These are phyloP conservation scores for Drosophila prostipennis DNA, from an alignment of 2,888 invertebrate species.

Conservation along the genomic window DNA sequence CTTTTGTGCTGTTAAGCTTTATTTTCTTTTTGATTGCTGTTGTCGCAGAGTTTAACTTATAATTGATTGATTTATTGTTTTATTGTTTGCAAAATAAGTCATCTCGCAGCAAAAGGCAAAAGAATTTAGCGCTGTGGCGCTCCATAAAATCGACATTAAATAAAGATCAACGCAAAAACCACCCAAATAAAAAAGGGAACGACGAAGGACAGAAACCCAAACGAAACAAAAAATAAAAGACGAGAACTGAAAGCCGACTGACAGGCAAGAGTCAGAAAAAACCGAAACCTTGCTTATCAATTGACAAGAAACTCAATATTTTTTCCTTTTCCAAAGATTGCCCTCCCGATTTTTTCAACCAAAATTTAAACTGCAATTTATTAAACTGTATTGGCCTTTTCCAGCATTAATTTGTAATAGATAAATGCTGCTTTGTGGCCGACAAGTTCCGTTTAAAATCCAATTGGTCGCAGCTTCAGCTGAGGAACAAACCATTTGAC, in stretches of 20 bases:
- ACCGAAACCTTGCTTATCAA: conserved; percentile 22
- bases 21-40: conserved; percentile 31
- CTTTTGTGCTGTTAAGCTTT: conserved; percentile 8
- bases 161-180: conserved; percentile 35
- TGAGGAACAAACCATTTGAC: conserved; percentile 30
- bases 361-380: too few species aligned
- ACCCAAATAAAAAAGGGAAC: conserved; percentile 17
- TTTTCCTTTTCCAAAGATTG: background rate
- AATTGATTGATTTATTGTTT: conserved; percentile 79
- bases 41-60: conserved; percentile 67
- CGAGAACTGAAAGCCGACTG: conserved; percentile 10
- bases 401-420: background rate
- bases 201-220: background rate
- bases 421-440: conserved; percentile 7
- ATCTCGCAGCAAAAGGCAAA: conserved; percentile 32
- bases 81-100: conserved; percentile 78
- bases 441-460: conserved; percentile 27
- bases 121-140: conserved; percentile 39
- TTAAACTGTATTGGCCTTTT: too few species aligned
- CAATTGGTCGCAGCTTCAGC: conserved; percentile 19
- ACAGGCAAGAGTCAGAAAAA: conserved; percentile 9
- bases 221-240: background rate
- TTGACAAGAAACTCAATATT: background rate
- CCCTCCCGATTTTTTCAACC: background rate
- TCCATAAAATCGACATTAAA: conserved; percentile 37